Conservation (phyloP, 2,888 invertebrate genomes). For the Salpingus planirostris region DNA sequence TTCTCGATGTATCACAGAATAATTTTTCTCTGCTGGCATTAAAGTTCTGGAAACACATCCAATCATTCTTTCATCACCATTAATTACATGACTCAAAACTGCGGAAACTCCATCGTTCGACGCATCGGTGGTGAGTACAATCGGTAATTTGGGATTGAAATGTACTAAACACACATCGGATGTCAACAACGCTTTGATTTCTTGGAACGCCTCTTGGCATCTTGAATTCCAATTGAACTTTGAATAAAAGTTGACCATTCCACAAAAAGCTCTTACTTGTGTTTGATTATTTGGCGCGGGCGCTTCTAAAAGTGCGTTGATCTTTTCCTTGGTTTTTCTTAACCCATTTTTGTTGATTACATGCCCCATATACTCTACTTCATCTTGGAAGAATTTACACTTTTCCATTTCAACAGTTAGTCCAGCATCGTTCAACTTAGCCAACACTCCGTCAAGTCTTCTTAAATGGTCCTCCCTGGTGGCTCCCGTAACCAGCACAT, state of each 20-base stretch:
- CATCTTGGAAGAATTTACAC: conserved; percentile 19
- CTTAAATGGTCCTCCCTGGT: too few species aligned
- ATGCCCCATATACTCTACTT: conserved; percentile 21
- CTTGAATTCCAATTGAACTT: too few species aligned
- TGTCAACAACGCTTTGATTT: conserved; percentile 5
- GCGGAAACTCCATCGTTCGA: conserved; percentile 6
- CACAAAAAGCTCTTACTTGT: conserved; percentile 21
- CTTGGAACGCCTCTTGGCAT: too few species aligned
- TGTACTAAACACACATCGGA: too few species aligned
- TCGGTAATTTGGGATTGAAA: too few species aligned
- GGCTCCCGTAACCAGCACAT: too few species aligned
- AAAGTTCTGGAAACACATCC: conserved; percentile 11
- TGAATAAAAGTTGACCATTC: conserved; percentile 28
- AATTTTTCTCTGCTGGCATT: conserved; percentile 8
- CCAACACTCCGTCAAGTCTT: too few species aligned
- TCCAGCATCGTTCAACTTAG: conserved; percentile 13
- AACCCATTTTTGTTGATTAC: conserved; percentile 19
- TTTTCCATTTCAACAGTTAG: conserved; percentile 16
- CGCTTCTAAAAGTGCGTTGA: conserved; percentile 18
- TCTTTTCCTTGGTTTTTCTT: conserved; percentile 17
- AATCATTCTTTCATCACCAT: conserved; percentile 8
- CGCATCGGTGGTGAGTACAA: conserved; percentile 15
- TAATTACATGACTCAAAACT: conserved; percentile 6
- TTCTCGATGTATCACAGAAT: too few species aligned
- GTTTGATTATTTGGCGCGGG: conserved; percentile 16